Evolutionary conservation across 2,797 vertebrate genomes (phyloP).

Genomic region (Pipistrellus pygmaeus): DNA sequence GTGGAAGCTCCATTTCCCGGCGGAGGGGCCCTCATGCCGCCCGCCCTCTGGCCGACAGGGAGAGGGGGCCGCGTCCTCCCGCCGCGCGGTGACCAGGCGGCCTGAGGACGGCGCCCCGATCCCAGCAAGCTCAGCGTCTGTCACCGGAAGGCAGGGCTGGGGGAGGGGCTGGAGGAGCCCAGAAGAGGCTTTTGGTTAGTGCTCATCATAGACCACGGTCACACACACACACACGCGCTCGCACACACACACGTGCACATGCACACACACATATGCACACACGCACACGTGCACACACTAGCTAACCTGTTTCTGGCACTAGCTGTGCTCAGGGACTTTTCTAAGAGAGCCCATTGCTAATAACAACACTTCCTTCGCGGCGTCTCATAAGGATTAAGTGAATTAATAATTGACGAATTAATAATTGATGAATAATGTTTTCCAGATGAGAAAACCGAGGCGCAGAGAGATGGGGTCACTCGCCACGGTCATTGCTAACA

Average conservation of each 20-base stretch:
- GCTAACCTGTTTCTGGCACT: not conserved
- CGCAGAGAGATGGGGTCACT: not conserved
- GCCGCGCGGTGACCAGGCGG: not conserved
- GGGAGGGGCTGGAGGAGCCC: not conserved
- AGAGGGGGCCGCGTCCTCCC: not conserved
- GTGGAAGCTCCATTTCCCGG: constrained; percentile 50
- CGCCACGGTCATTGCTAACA: not conserved
- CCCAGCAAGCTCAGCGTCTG: not conserved
- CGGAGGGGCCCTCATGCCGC: constrained; percentile 36
- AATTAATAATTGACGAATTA: not conserved
- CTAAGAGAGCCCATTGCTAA: not conserved
- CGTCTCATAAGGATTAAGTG: not conserved
- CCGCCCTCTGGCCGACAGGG: not conserved
- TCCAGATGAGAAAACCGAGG: not conserved
- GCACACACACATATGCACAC: not conserved
- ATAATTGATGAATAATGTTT: not conserved
- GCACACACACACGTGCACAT: fast-evolving
- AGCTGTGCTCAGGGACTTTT: not conserved
- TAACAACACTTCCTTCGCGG: not conserved
- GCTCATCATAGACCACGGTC: not conserved
- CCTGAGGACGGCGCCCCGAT: not conserved
- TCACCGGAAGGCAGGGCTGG: not conserved
- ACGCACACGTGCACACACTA: not conserved
- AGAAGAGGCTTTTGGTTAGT: not conserved
- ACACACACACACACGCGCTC: fast-evolving